phyloP scores from a whole-genome alignment of 2,888 invertebrate species.

The Euplexia lucipara region DNA sequence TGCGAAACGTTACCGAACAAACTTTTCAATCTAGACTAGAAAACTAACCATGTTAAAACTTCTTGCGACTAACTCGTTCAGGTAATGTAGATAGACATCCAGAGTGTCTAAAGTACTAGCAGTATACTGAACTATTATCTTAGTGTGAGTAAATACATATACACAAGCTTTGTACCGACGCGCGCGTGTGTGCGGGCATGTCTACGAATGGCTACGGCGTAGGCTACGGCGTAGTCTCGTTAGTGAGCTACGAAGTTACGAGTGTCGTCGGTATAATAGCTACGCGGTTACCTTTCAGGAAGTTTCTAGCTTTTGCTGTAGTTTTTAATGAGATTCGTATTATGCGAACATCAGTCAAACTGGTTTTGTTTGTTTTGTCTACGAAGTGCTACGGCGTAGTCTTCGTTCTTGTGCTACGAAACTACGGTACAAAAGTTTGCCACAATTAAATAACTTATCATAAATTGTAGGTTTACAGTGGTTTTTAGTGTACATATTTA shows the following conservation, averaged over 20 bases:
- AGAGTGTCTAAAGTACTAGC: not conserved
- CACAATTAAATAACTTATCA: no score
- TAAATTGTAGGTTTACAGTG: no score
- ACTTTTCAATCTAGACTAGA: slow-evolving; percentile 50
- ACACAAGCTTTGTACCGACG: not conserved
- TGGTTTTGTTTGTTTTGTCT: not conserved
- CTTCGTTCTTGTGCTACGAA: slow-evolving; percentile 4
- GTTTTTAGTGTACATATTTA: no score
- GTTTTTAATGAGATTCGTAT: not conserved
- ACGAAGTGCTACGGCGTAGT: slow-evolving; percentile 3
- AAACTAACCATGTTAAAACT: slow-evolving; percentile 45
- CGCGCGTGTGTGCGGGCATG: not conserved
- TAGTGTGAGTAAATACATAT: not conserved
- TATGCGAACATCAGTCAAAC: not conserved
- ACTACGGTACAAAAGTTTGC: no score
- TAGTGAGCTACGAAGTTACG: slow-evolving; percentile 33
- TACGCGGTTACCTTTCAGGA: slow-evolving; percentile 8
- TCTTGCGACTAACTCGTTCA: slow-evolving; percentile 22
- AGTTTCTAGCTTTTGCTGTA: not conserved
- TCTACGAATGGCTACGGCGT: slow-evolving; percentile 47
- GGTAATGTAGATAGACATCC: slow-evolving; percentile 25
- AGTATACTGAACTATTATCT: slow-evolving; percentile 1
- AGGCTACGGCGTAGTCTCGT: slow-evolving; percentile 40
- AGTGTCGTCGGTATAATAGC: slow-evolving; percentile 6
- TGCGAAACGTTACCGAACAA: slow-evolving; percentile 28